Conservation (phyloP, 2,113 vertebrate genomes). For the Chroicocephalus ridibundus region DNA sequence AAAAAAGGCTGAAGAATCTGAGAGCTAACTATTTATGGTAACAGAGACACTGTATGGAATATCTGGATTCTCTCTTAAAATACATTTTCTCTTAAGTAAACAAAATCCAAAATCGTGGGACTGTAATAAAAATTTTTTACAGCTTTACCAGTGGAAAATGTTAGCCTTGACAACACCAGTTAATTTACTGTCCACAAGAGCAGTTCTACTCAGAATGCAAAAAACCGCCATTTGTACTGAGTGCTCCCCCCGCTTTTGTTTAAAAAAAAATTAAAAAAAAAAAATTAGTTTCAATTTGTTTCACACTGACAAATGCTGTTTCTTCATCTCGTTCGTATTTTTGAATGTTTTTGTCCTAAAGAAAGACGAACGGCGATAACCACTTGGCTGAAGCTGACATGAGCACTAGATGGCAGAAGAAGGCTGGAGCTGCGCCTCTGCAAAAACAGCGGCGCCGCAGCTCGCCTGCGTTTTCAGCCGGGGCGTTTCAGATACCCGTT, state of each 20-base stretch:
- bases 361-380: fast-evolving
- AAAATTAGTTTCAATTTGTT: neutral
- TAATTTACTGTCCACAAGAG: neutral
- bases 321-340: neutral
- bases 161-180: fast-evolving
- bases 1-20: neutral
- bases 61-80: neutral
- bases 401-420: conserved; percentile 74
- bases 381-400: neutral
- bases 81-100: neutral
- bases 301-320: neutral
- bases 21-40: neutral
- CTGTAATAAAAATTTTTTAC: neutral
- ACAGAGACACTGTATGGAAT: neutral
- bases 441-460: fast-evolving
- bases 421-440: neutral
- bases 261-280: neutral
- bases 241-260: neutral
- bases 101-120: neutral
- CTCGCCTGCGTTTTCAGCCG: fast-evolving
- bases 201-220: neutral
- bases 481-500: neutral
- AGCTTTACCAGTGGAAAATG: neutral
- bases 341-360: neutral
- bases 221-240: neutral